Evolutionary conservation across 2,888 invertebrate species (phyloP), one percentile per base, ranked within the genome.

Genomic region (Macrosoma leucophasiata): DNA sequence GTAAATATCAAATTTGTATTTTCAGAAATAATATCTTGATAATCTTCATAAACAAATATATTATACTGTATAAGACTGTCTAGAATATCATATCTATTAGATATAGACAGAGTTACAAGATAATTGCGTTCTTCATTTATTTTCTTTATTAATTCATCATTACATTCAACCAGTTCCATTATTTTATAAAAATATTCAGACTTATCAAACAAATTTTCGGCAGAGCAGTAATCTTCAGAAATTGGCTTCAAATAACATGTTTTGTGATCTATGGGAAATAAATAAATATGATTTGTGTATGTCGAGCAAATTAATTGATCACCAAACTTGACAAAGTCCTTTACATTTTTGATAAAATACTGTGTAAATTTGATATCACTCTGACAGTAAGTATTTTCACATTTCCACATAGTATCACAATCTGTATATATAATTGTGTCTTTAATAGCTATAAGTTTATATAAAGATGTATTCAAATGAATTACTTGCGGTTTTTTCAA

Each of bases 241-340:
- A 46, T 36, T 5, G 41, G 21, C 37, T 54, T 55, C 7, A 66
- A 13, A 47, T 61, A 74, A 3, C 55, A 52, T 4, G 36, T 29
- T 0, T 60, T 48, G 44, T 70, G 49, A 31, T 71, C 59, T 14
- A 68, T 24, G 2, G 50, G 33, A 36, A 79, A 62, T 39, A 49
- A 52, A 40, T 81, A 78, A 20, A 78, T 49, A 9, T 70, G 39
- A 34, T 76, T 63, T 5, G 50, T 50, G 33, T 54, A 82, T 36
- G 81, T 74, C 2, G 72, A 70, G 41, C 78, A 78, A 11, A 82
- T 48, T 4, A 82, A 46, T 48, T 58, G 50, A 30, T 72, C 60
- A 7, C 52, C 62, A 24, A 55, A 46, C 24, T 43, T 55, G 8
- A 58, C 36, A 29, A 84, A 71, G 36, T 82, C 78, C 38, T 73